Evolutionary conservation across 1,140 invertebrate species (phyloP).

Genomic region (Achatina immaculata): DNA sequence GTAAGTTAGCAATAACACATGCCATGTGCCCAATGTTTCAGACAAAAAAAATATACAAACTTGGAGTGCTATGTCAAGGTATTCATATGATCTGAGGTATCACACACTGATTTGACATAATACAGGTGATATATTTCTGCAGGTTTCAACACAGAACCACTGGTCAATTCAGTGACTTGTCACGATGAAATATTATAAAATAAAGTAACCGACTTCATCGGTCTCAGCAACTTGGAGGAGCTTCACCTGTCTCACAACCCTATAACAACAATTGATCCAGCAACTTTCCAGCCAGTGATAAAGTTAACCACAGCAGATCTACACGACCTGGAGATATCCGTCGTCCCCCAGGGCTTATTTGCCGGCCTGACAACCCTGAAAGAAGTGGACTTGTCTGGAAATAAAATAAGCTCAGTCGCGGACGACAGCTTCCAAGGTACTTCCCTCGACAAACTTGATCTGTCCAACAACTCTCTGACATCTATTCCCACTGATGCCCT

Average conservation of each 20-base stretch:
- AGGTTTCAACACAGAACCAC: no score
- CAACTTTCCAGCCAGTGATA: slow-evolving; percentile 44
- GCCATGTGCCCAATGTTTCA: no score
- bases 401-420: slow-evolving; percentile 41
- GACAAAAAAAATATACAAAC: no score
- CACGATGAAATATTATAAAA: no score
- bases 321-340: slow-evolving; percentile 40
- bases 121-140: no score
- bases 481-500: slow-evolving; percentile 42
- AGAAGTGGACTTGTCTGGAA: slow-evolving; percentile 41
- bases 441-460: slow-evolving; percentile 43
- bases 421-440: slow-evolving; percentile 44
- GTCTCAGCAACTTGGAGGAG: slow-evolving; percentile 41
- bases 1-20: no score
- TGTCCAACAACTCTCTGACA: slow-evolving; percentile 50
- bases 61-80: no score
- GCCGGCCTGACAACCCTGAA: slow-evolving; percentile 41
- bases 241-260: slow-evolving; percentile 46
- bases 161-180: no score
- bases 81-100: no score
- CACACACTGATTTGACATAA: no score
- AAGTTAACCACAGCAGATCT: slow-evolving; percentile 43
- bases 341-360: slow-evolving; percentile 42
- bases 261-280: slow-evolving; percentile 41
- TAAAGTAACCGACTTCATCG: slow-evolving; percentile 45